phyloP scores from a whole-genome alignment of 2,797 vertebrate genomes.

The Typhlichthys eigenmanni region DNA sequence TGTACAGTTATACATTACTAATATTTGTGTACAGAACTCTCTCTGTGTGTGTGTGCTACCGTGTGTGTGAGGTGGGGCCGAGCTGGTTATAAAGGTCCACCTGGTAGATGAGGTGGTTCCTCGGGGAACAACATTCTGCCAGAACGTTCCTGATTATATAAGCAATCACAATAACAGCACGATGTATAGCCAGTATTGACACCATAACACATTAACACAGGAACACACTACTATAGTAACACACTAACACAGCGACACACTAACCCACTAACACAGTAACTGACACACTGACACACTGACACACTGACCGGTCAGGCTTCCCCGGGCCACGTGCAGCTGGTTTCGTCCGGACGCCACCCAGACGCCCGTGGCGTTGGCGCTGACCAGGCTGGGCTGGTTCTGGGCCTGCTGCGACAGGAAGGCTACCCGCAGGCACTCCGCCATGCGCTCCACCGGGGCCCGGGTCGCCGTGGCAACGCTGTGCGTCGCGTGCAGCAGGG shows the following conservation, averaged over 20 bases:
- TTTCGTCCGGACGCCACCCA: slow-evolving; percentile 97
- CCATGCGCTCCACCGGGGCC: slow-evolving; percentile 91
- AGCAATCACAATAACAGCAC: slow-evolving; percentile 1
- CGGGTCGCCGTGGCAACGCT: slow-evolving; percentile 89
- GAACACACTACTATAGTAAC: not conserved
- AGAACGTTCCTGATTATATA: slow-evolving; percentile 85
- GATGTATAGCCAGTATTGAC: not conserved
- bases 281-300: not conserved
- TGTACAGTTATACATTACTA: no score
- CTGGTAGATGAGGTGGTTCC: slow-evolving; percentile 92
- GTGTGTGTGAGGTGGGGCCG: slow-evolving; percentile 83
- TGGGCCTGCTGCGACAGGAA: slow-evolving; percentile 94
- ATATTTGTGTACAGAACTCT: no score
- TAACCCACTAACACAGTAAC: not conserved
- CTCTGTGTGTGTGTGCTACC: slow-evolving; percentile 62
- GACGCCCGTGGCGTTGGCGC: slow-evolving; percentile 84
- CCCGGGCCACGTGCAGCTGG: slow-evolving; percentile 92
- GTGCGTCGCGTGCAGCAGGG: slow-evolving; percentile 90
- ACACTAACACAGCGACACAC: no score
- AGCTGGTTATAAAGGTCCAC: slow-evolving; percentile 91
- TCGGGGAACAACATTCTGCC: slow-evolving; percentile 89
- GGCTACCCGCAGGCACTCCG: slow-evolving; percentile 85
- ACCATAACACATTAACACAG: not conserved
- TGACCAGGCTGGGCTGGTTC: slow-evolving; percentile 90
- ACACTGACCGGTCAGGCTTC: slow-evolving; percentile 52